phyloP scores from a whole-genome alignment of 2,797 vertebrate species.

The Anolis apletophallus region DNA sequence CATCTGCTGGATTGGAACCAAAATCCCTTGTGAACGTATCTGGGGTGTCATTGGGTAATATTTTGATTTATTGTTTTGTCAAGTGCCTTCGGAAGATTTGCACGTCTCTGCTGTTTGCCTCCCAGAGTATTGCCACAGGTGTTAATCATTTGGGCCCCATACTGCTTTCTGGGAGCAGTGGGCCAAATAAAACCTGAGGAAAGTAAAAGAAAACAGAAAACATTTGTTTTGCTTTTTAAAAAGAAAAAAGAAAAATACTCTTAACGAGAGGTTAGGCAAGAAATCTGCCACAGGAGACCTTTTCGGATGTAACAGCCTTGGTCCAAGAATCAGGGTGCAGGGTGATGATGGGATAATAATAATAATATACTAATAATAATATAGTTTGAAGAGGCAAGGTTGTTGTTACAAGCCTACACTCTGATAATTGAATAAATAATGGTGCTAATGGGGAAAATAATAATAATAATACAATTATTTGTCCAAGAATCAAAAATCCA shows the following conservation, averaged over 20 bases:
- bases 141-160: conserved; percentile 35
- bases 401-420: too few relatives aligned
- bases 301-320: neutral
- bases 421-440: too few relatives aligned
- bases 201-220: conserved; percentile 15
- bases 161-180: conserved; percentile 51
- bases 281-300: neutral
- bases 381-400: too few relatives aligned
- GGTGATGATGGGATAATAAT: too few relatives aligned
- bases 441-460: too few relatives aligned
- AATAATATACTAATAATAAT: too few relatives aligned
- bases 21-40: conserved; percentile 38
- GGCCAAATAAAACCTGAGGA: conserved; percentile 60
- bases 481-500: too few relatives aligned
- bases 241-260: neutral
- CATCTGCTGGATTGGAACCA: neutral
- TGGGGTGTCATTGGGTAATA: conserved; percentile 32
- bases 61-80: conserved; percentile 39
- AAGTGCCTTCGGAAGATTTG: conserved; percentile 34
- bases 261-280: neutral
- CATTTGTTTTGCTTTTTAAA: neutral
- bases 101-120: neutral
- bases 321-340: too few relatives aligned
- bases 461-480: too few relatives aligned
- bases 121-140: neutral